phyloP scores from a whole-genome alignment of 2,888 invertebrate species.

The Nomada goodeniana region DNA sequence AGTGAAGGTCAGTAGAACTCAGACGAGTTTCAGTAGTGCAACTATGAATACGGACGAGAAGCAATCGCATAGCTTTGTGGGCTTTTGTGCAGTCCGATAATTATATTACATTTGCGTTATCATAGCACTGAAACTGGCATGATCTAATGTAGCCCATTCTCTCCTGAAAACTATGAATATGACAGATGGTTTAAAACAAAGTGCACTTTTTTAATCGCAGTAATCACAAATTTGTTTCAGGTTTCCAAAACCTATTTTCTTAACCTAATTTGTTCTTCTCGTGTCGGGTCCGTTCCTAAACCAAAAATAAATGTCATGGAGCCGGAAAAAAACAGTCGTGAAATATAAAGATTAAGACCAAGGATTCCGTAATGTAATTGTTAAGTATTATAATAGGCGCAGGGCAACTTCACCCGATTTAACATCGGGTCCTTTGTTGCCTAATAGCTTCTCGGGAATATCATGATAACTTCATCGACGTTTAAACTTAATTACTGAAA shows the following conservation, averaged over 20 bases:
- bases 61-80: conserved; percentile 12
- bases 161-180: not conserved
- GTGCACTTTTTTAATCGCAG: not conserved
- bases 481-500: conserved; percentile 57
- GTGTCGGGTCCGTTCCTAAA: not conserved
- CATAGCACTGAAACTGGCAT: not conserved
- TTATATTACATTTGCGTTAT: not conserved
- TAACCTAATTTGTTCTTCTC: not conserved
- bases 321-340: not conserved
- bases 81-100: conserved; percentile 5
- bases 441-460: conserved; percentile 49
- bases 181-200: not conserved
- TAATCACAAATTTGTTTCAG: not conserved
- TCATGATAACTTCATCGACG: conserved; percentile 39
- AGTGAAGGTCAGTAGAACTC: conserved; percentile 61
- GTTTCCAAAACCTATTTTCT: not conserved
- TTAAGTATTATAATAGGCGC: conserved; percentile 16
- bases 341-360: not conserved
- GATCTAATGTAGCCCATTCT: not conserved
- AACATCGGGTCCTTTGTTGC: conserved; percentile 21
- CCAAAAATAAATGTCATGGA: too few species aligned
- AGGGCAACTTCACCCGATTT: conserved; percentile 27
- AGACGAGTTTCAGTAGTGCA: conserved; percentile 56
- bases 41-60: conserved; percentile 43
- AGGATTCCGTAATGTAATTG: not conserved